These are phyloP conservation scores for Dryobates pubescens DNA, from an alignment of 2,797 vertebrate species.

Conservation along the genomic window DNA sequence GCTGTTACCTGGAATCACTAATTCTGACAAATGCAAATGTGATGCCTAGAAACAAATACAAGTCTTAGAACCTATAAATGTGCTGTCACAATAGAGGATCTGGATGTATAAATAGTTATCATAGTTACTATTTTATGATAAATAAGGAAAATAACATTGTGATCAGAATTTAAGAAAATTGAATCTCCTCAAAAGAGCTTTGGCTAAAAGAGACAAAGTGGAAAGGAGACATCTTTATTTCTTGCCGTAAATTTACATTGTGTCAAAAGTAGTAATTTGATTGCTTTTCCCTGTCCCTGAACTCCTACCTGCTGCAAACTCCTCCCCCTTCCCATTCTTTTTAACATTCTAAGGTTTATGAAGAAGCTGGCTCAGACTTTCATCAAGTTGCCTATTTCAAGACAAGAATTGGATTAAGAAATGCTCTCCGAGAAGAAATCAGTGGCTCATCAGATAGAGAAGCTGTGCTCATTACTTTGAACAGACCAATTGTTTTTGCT, in stretches of 20 bases:
- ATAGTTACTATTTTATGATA: background rate
- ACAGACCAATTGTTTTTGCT: constrained; percentile 96
- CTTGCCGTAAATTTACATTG: background rate
- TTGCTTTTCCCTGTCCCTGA: background rate
- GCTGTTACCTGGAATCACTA: background rate
- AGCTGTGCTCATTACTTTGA: constrained; percentile 96
- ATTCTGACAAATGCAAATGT: background rate
- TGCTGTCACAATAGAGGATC: background rate
- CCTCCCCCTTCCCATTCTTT: background rate
- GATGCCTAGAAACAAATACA: background rate
- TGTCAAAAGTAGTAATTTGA: background rate
- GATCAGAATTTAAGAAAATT: background rate
- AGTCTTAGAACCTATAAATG: background rate
- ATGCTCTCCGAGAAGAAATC: constrained; percentile 96
- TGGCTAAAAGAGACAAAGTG: background rate
- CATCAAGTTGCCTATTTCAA: constrained; percentile 99
- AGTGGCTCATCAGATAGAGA: constrained; percentile 95
- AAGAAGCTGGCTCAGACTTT: constrained; percentile 99
- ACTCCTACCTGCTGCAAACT: background rate
- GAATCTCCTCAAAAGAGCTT: background rate
- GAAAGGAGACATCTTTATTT: background rate
- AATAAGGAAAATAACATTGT: background rate
- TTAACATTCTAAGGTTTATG: constrained; percentile 88
- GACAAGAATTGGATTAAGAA: constrained; percentile 95
- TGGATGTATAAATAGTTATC: background rate